Conservation (phyloP, 1,140 invertebrate genomes). For the Globodera rostochiensis region DNA sequence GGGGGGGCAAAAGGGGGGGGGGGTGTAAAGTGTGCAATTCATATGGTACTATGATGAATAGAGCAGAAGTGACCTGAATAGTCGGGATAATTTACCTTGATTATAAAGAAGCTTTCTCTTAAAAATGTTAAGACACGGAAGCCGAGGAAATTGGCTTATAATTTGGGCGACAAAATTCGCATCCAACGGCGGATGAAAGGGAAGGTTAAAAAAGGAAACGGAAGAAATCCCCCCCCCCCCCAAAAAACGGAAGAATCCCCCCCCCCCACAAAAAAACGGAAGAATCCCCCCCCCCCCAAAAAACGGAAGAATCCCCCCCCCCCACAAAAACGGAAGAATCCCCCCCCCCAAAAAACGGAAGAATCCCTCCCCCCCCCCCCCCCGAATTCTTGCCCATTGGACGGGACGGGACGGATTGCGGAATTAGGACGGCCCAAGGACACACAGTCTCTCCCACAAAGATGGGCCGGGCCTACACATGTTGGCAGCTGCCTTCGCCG, state of each 20-base stretch:
- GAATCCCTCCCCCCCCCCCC: no score
- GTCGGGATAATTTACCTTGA: no score
- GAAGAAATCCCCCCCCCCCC: not conserved
- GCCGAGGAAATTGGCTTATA: no score
- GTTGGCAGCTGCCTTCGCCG: not conserved
- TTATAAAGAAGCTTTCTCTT: no score
- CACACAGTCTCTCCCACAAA: slow-evolving; percentile 1
- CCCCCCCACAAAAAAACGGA: no score
- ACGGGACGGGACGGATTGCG: no score
- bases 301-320: no score
- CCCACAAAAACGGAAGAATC: no score
- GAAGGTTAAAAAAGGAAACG: not conserved
- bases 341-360: no score
- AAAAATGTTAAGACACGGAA: not conserved
- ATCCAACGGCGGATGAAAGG: not conserved
- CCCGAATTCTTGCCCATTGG: not conserved
- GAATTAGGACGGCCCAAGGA: not conserved
- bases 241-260: not conserved
- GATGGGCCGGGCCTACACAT: not conserved
- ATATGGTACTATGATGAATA: not conserved
- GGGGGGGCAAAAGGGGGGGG: no score
- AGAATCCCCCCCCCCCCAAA: no score
- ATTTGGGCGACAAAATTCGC: no score
- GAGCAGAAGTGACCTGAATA: not conserved
- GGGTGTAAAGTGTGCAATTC: not conserved